These are phyloP conservation scores for Furnarius figulus DNA, from an alignment of 2,113 vertebrate species.

Conservation along the genomic window DNA sequence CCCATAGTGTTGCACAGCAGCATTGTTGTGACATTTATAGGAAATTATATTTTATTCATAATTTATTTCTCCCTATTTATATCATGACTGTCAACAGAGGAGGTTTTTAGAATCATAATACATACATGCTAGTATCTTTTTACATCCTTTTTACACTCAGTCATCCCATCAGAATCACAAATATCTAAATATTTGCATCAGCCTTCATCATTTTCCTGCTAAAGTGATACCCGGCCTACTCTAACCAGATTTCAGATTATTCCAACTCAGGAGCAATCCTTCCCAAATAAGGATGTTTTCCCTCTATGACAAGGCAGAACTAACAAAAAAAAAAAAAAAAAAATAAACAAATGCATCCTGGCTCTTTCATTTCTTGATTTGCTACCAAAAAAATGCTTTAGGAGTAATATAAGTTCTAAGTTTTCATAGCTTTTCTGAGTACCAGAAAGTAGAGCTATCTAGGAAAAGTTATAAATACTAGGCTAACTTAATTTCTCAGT, in stretches of 20 bases:
- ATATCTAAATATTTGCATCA: background rate
- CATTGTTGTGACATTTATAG: background rate
- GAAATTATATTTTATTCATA: background rate
- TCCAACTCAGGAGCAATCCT: background rate
- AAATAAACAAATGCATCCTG: background rate
- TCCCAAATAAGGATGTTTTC: background rate
- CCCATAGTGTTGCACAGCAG: background rate
- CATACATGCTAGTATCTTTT: background rate
- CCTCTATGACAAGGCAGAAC: background rate
- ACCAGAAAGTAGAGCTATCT: background rate
- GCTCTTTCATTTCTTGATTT: background rate
- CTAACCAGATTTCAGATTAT: background rate
- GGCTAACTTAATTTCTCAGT: background rate
- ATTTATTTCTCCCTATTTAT: background rate
- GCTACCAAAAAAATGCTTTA: background rate
- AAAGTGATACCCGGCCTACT: background rate
- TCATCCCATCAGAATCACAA: background rate
- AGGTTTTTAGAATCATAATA: background rate
- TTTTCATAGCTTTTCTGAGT: background rate
- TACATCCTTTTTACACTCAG: background rate
- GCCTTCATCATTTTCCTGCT: background rate
- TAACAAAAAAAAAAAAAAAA: background rate
- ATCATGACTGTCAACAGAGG: background rate
- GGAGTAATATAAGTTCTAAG: background rate
- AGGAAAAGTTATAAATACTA: background rate